These are phyloP conservation scores for Prunella strophiata DNA, from an alignment of 2,797 vertebrate genomes.

Conservation along the genomic window DNA sequence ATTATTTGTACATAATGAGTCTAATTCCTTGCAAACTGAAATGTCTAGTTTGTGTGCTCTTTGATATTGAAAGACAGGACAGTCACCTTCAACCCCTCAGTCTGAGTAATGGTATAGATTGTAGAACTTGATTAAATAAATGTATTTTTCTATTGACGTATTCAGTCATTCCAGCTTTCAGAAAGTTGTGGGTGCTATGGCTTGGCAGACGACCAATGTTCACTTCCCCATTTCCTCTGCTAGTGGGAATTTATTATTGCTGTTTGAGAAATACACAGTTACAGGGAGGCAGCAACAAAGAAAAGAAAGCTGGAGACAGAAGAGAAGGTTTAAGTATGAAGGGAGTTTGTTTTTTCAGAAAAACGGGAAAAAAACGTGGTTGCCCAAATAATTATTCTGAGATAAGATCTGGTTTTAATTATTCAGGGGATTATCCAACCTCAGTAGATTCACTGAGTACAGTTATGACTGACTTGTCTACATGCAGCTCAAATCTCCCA, in stretches of 20 bases:
- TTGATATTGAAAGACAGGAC: neutral
- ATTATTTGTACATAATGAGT: neutral
- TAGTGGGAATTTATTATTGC: neutral
- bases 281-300: neutral
- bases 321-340: neutral
- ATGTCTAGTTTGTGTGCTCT: neutral
- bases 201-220: rapidly evolving
- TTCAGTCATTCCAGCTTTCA: neutral
- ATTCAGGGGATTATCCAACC: neutral
- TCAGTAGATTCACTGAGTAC: neutral
- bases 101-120: neutral
- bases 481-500: neutral
- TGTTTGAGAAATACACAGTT: neutral
- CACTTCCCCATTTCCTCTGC: neutral
- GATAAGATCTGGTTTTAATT: neutral
- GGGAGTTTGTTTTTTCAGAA: neutral
- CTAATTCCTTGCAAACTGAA: neutral
- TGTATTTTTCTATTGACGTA: neutral
- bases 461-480: neutral
- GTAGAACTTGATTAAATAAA: neutral
- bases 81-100: neutral
- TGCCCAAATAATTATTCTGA: neutral
- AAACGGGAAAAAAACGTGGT: neutral
- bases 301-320: neutral
- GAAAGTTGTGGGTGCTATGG: neutral